Base-by-base conservation (phyloP, 2,113 vertebrate genomes). In the Atrichornis clamosus region DNA sequence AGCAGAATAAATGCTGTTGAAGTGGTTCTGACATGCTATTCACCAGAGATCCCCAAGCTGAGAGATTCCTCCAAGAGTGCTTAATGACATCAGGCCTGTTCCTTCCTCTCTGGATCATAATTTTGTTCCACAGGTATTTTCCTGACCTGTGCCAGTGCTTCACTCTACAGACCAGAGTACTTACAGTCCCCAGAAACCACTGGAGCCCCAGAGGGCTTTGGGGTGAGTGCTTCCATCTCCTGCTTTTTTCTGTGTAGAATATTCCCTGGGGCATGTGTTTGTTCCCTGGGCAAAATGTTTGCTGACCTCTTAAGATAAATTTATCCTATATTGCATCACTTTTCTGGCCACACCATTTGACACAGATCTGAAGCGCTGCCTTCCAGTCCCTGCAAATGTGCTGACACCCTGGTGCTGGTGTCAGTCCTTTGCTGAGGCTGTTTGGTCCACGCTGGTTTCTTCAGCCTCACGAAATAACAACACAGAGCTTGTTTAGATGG, bases 81-180 rank as follows among this genome's bases (percentile, higher is more conserved):
- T 91, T 72, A 88, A 93, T 23, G 26, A 3, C 21, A 63, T 69
- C 65, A 96, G 94, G 69, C 59, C 76, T n/a, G 33, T 94, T 89
- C 91, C 89, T 37, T 47, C 89, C 28, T 68, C 92, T 12, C 91
- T 96, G 60, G 94, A 90, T 70, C 85, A 62, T 19, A 92, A 97
- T n/a, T 97, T 90, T 69, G 97, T 99, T 87, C 98, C 98, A 19
- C 95, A 98, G 42, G 98, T 99, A 81, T 95, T 99, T 78, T 99
- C 63, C 96, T 99, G 39, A 97, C 96, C 24, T 98, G 84, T 87
- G 96, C 98, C 4, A 96, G 97, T 37, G 87, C 21, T 73, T 95
- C 95, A 28, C 86, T 93, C 18, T 90, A 91, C 35, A 97, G 89
- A 93, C 97, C 94, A 35, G 95, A 90, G 93, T 65, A 90, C 30